Evolutionary conservation across 2,888 invertebrate genomes (phyloP), one percentile per base, ranked within the genome.

Genomic region (Cerceris ruficornis): DNA sequence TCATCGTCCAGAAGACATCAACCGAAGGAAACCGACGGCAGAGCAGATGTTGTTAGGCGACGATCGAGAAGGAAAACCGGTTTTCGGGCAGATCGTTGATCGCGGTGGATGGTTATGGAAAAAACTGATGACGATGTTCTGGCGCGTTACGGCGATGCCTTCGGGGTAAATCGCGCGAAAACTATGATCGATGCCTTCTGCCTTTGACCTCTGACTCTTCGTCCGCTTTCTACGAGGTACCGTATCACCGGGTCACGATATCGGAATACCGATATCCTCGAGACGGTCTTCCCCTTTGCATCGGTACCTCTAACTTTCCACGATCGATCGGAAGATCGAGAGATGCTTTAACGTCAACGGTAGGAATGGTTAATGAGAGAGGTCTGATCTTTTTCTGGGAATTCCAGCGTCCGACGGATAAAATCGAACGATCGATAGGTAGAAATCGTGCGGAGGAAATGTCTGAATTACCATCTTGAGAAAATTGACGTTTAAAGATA

Each of bases 161-260:
- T 74, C 52, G 75, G 72, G 69, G 81, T 83, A 83, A 85, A 85
- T 85, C 83, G 85, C 75, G 85, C 77, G 86, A 85, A 78, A 85
- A 75, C 80, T 77, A 79, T 85, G 86, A 85, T 85, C 76, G 86
- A 85, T 85, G 82, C 72, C 64, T 61, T 62, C 61, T 66, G 64
- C 76, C 77, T 72, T 77, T 77, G 78, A 83, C 75, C 73, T 77
- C 61, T 43, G 70, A 59, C 72, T 50, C 49, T 43, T 64, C 17
- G 68, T 41, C 17, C 58, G 55, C 60, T 14, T 66, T 65, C 69
- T 46, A 69, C 74, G 54, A 67, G 55, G 60, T 61, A 58, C 75
- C 49, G 79, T 80, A 65, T 73, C 77, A 73, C 66, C 75, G 78
- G 69, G 55, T 67, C 73, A 49, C 69, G 79, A 50, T 77, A 79